These are phyloP conservation scores for Dryadula phaetusa DNA, from an alignment of 2,888 invertebrate genomes.

Conservation along the genomic window DNA sequence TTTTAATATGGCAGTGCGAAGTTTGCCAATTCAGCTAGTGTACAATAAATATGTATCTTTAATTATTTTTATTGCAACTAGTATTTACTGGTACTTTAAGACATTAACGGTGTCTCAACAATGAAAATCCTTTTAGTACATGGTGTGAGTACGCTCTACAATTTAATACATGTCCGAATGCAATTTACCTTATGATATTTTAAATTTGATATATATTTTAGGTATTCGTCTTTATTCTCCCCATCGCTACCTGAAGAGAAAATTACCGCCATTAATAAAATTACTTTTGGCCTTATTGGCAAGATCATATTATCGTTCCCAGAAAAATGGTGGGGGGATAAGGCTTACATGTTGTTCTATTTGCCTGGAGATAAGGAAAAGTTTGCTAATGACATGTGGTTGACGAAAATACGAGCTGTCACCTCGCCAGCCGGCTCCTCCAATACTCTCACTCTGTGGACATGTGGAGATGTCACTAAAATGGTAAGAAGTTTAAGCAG, in stretches of 20 bases:
- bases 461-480: constrained; percentile 12
- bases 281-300: constrained; percentile 5
- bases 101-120: no score
- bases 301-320: constrained; percentile 11
- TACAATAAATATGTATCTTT: no score
- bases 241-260: constrained; percentile 6
- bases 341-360: constrained; percentile 9
- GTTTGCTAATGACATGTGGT: neutral
- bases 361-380: constrained; percentile 11
- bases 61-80: no score
- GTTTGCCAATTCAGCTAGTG: no score
- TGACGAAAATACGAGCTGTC: constrained; percentile 4
- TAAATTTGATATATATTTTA: neutral
- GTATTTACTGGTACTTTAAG: no score
- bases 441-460: constrained; percentile 2
- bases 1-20: no score
- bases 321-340: neutral
- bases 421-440: constrained; percentile 3
- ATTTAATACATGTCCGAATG: no score
- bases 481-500: neutral
- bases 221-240: constrained; percentile 13
- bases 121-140: no score
- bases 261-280: constrained; percentile 17
- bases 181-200: no score
- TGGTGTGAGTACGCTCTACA: no score